Conservation (phyloP, 2,797 vertebrate genomes). For the Onychomys torridus region DNA sequence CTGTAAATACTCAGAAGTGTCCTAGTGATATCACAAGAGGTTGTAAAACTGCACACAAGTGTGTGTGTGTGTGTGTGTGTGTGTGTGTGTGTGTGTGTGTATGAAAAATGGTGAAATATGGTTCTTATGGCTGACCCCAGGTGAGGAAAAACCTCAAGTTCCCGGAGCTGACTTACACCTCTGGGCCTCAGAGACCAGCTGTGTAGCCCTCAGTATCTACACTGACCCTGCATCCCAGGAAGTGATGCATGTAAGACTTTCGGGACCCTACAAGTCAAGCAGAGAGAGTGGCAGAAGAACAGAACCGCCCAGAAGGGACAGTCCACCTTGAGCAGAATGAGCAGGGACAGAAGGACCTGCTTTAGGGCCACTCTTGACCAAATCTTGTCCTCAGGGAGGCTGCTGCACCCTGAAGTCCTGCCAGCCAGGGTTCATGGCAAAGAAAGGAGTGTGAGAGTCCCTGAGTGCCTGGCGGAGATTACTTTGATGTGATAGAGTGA, state of each 20-base stretch:
- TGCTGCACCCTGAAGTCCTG: not conserved
- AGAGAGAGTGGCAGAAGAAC: not conserved
- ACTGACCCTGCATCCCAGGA: not conserved
- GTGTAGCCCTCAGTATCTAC: rapidly evolving
- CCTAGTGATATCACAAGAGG: not conserved
- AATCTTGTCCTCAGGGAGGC: not conserved
- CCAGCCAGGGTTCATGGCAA: rapidly evolving
- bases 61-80: not conserved
- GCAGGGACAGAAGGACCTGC: rapidly evolving
- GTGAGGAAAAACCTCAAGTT: not conserved
- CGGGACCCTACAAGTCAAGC: rapidly evolving
- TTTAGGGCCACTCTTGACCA: not conserved
- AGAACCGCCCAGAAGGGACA: not conserved
- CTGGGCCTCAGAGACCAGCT: not conserved
- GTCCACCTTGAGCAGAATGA: not conserved
- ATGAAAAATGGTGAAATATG: not conserved
- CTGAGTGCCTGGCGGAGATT: not conserved
- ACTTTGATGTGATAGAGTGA: not conserved
- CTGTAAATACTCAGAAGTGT: conserved; percentile 45
- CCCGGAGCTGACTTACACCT: not conserved
- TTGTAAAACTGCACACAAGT: rapidly evolving
- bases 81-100: not conserved
- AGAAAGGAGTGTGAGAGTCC: not conserved
- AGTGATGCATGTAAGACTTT: rapidly evolving
- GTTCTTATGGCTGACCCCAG: not conserved